Conservation (phyloP, 2,888 invertebrate genomes). For the Eugnorisma glareosa region DNA sequence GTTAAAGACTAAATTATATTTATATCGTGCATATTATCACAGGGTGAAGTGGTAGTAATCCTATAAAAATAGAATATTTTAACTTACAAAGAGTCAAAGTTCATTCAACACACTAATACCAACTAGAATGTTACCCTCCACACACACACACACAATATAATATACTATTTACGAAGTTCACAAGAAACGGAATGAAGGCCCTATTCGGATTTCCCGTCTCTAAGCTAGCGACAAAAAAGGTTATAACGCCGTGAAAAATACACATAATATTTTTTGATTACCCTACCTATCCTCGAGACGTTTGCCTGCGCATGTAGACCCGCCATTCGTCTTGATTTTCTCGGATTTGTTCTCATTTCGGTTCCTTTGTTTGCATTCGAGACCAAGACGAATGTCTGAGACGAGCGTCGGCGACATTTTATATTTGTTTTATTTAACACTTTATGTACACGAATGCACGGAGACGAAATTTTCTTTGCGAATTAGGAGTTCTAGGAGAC, state of each 20-base stretch:
- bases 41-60: background rate
- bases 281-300: conserved; percentile 40
- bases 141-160: conserved; percentile 3
- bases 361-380: conserved; percentile 47
- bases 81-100: background rate
- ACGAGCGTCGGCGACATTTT: conserved; percentile 20
- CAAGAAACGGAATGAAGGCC: conserved; percentile 30
- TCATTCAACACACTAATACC: background rate
- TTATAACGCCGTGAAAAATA: conserved; percentile 53
- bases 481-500: background rate
- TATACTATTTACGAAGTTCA: conserved; percentile 23
- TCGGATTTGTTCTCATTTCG: conserved; percentile 49
- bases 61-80: background rate
- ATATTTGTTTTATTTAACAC: conserved; percentile 42
- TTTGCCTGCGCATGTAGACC: conserved; percentile 34
- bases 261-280: conserved; percentile 63
- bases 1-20: too few relatives aligned
- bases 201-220: conserved; percentile 23
- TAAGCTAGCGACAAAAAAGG: conserved; percentile 46
- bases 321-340: conserved; percentile 48
- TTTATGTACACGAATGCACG: conserved; percentile 29
- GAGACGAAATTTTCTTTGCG: conserved; percentile 1
- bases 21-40: too few relatives aligned
- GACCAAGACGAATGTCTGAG: conserved; percentile 32
- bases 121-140: conserved; percentile 3